A percentile compares a stretch with the other conserved stretches of the same genome.
Conservation (phyloP, 2,888 invertebrate species). For the Xestia c-nigrum region DNA sequence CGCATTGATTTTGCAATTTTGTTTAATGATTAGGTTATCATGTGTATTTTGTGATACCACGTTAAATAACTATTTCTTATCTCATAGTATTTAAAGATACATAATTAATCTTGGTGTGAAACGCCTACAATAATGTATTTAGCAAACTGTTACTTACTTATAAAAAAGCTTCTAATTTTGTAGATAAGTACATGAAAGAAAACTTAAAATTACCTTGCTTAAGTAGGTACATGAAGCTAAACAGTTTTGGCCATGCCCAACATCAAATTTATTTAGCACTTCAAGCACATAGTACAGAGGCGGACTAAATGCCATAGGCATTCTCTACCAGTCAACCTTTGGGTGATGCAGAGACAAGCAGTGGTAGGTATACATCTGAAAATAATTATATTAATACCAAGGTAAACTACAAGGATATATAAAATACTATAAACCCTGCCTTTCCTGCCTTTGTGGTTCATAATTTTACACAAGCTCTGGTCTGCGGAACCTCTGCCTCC, state of each 20-base stretch:
- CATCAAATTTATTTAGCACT: too few relatives aligned
- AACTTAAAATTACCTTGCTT: not conserved
- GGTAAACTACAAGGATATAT: too few relatives aligned
- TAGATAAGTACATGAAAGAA: not conserved
- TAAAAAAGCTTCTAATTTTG: not conserved
- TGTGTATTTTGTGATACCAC: not conserved
- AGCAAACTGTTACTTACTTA: conserved; percentile 15
- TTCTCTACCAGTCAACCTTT: too few relatives aligned
- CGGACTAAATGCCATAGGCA: too few relatives aligned
- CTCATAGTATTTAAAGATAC: not conserved
- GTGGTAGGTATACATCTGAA: too few relatives aligned
- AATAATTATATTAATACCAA: too few relatives aligned
- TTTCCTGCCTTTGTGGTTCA: not conserved
- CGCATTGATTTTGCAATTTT: not conserved
- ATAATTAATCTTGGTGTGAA: not conserved
- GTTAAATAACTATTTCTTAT: not conserved
- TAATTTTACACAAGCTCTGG: not conserved
- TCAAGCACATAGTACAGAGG: too few relatives aligned
- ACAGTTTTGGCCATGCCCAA: not conserved
- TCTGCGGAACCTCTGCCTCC: conserved; percentile 45
- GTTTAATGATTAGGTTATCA: not conserved
- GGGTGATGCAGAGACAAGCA: too few relatives aligned
- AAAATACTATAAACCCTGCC: too few relatives aligned
- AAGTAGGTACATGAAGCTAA: not conserved
- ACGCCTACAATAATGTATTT: conserved; percentile 21